phyloP scores from a whole-genome alignment of 1,140 invertebrate genomes.

The Nasonia longicornis region DNA sequence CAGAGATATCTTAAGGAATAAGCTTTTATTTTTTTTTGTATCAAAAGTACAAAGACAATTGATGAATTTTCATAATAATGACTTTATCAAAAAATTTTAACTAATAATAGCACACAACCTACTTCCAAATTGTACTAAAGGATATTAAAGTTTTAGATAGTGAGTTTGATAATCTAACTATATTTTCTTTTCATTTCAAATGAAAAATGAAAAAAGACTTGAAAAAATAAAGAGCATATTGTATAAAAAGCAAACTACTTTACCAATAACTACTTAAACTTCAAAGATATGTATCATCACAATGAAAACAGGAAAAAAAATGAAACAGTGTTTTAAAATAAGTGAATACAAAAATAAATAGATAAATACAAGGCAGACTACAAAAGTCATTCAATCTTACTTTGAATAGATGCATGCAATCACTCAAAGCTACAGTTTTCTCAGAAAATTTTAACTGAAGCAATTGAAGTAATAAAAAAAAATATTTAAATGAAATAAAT shows the following conservation, averaged over 20 bases:
- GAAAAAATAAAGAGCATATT: not conserved
- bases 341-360: not conserved
- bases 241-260: not conserved
- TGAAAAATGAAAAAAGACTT: not conserved
- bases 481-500: not conserved
- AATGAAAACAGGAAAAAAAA: not conserved
- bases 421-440: not conserved
- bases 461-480: not conserved
- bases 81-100: not conserved
- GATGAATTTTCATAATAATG: not conserved
- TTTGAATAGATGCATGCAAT: not conserved
- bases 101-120: no score
- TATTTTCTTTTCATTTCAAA: not conserved
- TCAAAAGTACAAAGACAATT: not conserved
- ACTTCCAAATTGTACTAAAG: no score
- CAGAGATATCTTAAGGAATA: no score
- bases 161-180: no score
- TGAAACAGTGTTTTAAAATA: not conserved
- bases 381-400: not conserved
- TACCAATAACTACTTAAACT: not conserved
- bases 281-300: not conserved
- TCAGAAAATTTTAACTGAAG: not conserved
- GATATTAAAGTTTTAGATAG: no score
- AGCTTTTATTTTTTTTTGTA: not conserved
- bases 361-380: not conserved